Base-by-base conservation (phyloP, 2,113 vertebrate species). In the Nymphicus hollandicus region DNA sequence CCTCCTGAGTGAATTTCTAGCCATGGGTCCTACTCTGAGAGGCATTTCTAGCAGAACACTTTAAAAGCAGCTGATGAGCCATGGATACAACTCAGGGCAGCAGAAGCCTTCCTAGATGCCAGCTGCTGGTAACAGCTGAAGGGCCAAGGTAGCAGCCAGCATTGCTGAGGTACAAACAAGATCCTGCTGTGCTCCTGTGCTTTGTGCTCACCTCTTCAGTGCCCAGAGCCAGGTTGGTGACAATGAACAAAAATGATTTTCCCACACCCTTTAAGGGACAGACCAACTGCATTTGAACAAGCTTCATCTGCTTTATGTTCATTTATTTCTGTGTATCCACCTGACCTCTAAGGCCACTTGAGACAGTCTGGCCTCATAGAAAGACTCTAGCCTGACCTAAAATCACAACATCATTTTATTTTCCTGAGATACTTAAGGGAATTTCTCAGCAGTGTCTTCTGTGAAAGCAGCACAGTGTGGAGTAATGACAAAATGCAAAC, bases 171-270 rank as follows among this genome's bases (percentile, higher is more conserved):
- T 31, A 33, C 12, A 47, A 43, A 13, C 5, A 58, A 29, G 11
- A 73, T n/a, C 11, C 11, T 81, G 5, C 8, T 55, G 53, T 35
- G 17, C 10, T 81, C 4, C 11, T 33, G 5, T 27, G 2, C 43
- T 25, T 41, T 6, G 6, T 47, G 17, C 11, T 76, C 7, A 53
- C 4, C 15, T 49, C 41, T 78, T 78, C n/a, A 63, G 15, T n/a
- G 69, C 2, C 16, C 0, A 2, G 27, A 77, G 24, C 2, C 8
- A 44, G 5, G 2, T 3, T 47, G 9, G 10, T 1, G 4, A 31
- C 27, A 24, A 23, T 27, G 55, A 64, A 33, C 4, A 35, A 4
- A 43, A 46, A 17, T 55, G 0, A 22, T 72, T 79, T 85, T 25
- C 17, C 22, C 7, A 35, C 0, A 1, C 23, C 28, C 8, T 37